Evolutionary conservation across 2,797 vertebrate genomes (phyloP).

Genomic region (Diglossa cyanea): DNA sequence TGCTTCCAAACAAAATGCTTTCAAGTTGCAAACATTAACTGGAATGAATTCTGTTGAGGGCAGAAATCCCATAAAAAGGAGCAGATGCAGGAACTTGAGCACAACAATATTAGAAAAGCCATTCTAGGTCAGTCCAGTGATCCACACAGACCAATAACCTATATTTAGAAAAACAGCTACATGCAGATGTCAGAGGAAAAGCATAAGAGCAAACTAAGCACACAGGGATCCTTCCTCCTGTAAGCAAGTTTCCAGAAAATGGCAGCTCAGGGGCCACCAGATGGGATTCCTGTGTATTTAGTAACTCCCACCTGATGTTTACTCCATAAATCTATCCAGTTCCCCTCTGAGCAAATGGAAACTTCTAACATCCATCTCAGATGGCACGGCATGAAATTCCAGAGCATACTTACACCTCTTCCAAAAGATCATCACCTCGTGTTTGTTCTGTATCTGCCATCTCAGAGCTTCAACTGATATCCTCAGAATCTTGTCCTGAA

Average conservation of each 20-base stretch:
- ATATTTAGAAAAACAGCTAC: not conserved
- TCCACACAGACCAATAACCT: not conserved
- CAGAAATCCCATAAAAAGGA: not conserved
- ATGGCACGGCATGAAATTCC: not conserved
- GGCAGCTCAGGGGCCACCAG: not conserved
- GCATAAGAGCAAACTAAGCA: not conserved
- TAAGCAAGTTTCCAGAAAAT: not conserved
- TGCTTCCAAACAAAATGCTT: not conserved
- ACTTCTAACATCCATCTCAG: not conserved
- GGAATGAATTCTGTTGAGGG: not conserved
- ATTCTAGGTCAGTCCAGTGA: not conserved
- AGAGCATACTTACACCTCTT: not conserved
- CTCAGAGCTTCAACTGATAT: not conserved
- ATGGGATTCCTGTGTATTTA: not conserved
- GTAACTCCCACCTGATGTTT: not conserved
- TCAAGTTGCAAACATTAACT: not conserved
- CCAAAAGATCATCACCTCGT: not conserved
- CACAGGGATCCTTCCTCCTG: not conserved
- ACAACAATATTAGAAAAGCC: not conserved
- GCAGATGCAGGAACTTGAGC: not conserved
- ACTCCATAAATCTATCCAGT: not conserved
- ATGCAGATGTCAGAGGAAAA: not conserved
- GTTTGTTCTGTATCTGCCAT: not conserved
- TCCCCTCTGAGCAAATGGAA: not conserved
- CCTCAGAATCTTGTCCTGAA: not conserved